Evolutionary conservation across 2,797 vertebrate species (phyloP).

Genomic region (Xenops minutus): DNA sequence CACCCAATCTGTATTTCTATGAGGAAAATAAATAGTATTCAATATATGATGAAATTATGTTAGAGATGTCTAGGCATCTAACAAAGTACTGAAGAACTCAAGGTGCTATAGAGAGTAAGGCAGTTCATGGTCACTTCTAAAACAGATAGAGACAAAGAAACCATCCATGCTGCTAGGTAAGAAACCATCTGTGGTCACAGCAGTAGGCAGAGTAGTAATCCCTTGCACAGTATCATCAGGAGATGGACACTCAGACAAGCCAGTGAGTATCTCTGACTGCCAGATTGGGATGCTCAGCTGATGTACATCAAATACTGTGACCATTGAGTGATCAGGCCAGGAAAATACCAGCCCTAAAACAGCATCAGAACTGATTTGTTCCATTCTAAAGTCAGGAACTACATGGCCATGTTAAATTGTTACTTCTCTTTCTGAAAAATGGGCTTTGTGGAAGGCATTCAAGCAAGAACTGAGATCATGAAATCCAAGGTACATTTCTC

Average conservation of each 20-base stretch:
- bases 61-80: background rate
- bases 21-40: background rate
- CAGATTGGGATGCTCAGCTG: background rate
- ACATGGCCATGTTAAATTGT: background rate
- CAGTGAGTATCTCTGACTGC: background rate
- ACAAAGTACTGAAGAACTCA: background rate
- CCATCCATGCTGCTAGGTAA: background rate
- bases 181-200: background rate
- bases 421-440: background rate
- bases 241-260: background rate
- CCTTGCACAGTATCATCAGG: background rate
- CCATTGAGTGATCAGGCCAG: background rate
- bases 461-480: background rate
- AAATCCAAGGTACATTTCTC: background rate
- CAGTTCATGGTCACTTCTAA: background rate
- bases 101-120: background rate
- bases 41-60: background rate
- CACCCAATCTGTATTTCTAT: background rate
- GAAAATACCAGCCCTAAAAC: background rate
- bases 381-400: background rate
- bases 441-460: background rate
- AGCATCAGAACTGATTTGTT: background rate
- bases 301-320: background rate
- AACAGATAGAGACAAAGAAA: background rate
- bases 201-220: background rate